phyloP scores from a whole-genome alignment of 92 coral and sea anemone species.

The Epizoanthus scotinus region DNA sequence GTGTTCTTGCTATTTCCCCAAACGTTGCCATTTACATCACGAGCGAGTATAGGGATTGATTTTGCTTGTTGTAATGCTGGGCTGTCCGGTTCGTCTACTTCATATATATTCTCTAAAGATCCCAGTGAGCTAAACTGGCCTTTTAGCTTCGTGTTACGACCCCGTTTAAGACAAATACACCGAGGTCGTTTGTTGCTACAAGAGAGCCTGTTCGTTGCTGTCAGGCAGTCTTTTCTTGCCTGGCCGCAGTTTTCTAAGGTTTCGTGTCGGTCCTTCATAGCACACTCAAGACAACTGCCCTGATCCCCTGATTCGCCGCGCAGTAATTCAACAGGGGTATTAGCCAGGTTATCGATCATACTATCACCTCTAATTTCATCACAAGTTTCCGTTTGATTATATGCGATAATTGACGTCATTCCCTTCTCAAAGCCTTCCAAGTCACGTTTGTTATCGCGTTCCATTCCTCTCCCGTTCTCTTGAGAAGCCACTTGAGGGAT shows the following conservation, averaged over 20 bases:
- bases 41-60: neutral
- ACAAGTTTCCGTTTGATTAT: neutral
- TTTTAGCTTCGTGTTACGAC: constrained; percentile 25
- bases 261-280: neutral
- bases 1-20: neutral
- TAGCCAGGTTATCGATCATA: neutral
- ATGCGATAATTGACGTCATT: constrained; percentile 4
- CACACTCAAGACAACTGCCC: neutral
- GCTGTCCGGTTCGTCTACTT: constrained; percentile 21
- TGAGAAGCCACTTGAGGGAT: neutral
- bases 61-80: neutral
- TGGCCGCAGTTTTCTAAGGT: neutral
- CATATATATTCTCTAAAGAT: constrained; percentile 31
- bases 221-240: neutral
- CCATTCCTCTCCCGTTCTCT: neutral
- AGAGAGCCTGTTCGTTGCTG: neutral
- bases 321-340: neutral
- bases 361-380: neutral
- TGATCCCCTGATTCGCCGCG: neutral
- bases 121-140: constrained; percentile 8
- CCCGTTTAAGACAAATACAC: constrained; percentile 21
- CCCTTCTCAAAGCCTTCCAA: neutral
- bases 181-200: neutral
- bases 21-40: constrained; percentile 14
- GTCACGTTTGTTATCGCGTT: neutral